Percentiles rank a stretch among this genome's conserved stretches.
Evolutionary conservation across 35 echinoderm and acorn worm species (phyloP).

Genomic region (Diadema setosum): DNA sequence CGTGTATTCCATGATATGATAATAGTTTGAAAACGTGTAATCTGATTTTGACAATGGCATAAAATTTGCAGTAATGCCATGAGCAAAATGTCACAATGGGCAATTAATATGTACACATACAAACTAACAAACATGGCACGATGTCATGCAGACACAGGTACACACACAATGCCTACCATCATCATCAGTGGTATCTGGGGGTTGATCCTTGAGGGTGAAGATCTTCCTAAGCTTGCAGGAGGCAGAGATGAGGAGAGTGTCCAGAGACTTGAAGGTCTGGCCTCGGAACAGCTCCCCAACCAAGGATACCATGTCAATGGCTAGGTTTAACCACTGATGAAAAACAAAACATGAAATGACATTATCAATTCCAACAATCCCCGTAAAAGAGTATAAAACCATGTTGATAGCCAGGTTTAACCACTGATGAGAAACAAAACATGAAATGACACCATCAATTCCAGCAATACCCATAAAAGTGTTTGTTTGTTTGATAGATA

Average conservation of each 20-base stretch:
- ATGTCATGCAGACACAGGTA: too few species aligned
- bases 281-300: slow-evolving; percentile 86
- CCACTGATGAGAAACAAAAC: slow-evolving; percentile 59
- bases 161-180: slow-evolving; percentile 96
- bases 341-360: not conserved
- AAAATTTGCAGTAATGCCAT: too few species aligned
- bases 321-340: slow-evolving; percentile 92
- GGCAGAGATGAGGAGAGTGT: slow-evolving; percentile 78
- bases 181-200: slow-evolving; percentile 91
- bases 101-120: too few species aligned
- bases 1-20: too few species aligned
- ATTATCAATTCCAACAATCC: too few species aligned
- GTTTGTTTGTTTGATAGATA: not conserved
- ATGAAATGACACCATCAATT: not conserved
- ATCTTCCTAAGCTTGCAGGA: slow-evolving; percentile 82
- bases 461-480: too few species aligned
- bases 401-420: slow-evolving; percentile 89
- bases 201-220: slow-evolving; percentile 92
- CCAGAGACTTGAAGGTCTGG: slow-evolving; percentile 88
- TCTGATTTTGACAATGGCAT: too few species aligned
- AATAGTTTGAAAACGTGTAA: too few species aligned
- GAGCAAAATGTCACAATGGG: too few species aligned
- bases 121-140: too few species aligned
- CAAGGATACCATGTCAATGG: slow-evolving; percentile 82
- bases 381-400: not conserved